Base-by-base conservation (phyloP, 2,888 invertebrate genomes). In the Xanthorhoe spadicearia region DNA sequence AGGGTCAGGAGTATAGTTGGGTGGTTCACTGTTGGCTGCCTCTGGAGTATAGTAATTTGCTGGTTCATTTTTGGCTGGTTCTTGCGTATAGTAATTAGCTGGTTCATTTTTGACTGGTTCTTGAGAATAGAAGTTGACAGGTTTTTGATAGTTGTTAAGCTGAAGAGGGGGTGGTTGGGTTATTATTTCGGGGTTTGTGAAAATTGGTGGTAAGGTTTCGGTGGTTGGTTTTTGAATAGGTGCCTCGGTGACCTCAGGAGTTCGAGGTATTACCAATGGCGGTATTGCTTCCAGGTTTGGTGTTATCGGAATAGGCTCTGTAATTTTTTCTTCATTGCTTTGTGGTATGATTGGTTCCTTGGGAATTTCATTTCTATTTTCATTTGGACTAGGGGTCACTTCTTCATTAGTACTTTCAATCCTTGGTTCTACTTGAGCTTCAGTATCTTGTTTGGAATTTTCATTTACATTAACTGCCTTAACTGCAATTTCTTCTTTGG, bases 161-260 rank as follows among this genome's bases (percentile, higher is more conserved):
- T 6, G 0, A 46, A 6, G 46, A 19, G 35, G 10, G 18, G 59
- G 46, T 6, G 55, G 52, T 13, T 55, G 54, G 4, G 53, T 46
- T 7, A 35, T 32, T 58, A 76, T 73, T 61, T 73, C 66, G 4
- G 63, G 57, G 49, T 72, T 65, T 15, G 61, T 49, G 46, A 72
- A 77, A 18, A 76, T 52, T 5, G 78, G 74, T 35, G 73, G 74
- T 62, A 77, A 70, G 10, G 74, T 80, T 56, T 77, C 73, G n/a
- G 74, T 75, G 8, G 67, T 58, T 28, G 72, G 70, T 56, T 50
- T 67, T 64, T 58, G 58, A 64, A 61, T 63, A 6, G 70, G 74
- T n/a, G 58, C 8, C 57, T 70, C 62, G 15, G 58, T 19, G 18
- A 64, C 54, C 46, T 68, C 61, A 54, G 59, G 61, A 28, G 49